Evolutionary conservation across 2,888 invertebrate species (phyloP).

Genomic region (Anaspis maculata): DNA sequence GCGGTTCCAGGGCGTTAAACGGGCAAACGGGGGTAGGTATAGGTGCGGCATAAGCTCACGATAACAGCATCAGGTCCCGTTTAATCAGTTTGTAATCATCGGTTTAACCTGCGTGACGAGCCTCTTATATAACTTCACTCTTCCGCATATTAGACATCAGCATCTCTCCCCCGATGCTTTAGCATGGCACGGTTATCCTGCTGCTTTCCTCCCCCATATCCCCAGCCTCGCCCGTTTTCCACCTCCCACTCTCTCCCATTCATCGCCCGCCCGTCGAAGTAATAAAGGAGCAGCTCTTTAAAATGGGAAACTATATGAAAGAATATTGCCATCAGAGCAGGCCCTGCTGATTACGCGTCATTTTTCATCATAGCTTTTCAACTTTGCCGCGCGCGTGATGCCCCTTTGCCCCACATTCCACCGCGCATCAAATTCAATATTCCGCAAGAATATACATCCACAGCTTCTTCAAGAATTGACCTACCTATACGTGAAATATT

Average conservation of each 20-base stretch:
- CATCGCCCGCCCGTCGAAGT: no score
- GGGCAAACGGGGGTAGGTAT: not conserved
- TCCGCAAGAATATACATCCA: no score
- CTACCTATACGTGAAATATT: no score
- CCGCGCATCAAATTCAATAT: no score
- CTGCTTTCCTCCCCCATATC: no score
- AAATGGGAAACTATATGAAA: constrained; percentile 16
- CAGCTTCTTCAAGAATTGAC: no score
- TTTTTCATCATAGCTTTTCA: constrained; percentile 6
- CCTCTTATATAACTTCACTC: constrained; percentile 30
- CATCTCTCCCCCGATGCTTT: no score
- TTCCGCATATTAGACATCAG: constrained; percentile 29
- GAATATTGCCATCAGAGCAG: constrained; percentile 18
- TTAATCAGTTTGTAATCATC: constrained; percentile 40
- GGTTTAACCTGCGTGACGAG: constrained; percentile 38
- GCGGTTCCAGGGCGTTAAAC: no score
- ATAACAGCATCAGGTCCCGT: constrained; percentile 29
- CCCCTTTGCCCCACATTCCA: constrained; percentile 1
- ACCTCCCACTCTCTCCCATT: no score
- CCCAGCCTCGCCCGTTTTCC: not conserved
- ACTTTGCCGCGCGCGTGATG: not conserved
- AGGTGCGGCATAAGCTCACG: constrained; percentile 25
- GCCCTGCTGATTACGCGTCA: constrained; percentile 14
- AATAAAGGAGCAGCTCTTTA: constrained; percentile 22
- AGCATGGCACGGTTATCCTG: no score